phyloP scores from a whole-genome alignment of 2,113 vertebrate species.

The Bettongia penicillata region DNA sequence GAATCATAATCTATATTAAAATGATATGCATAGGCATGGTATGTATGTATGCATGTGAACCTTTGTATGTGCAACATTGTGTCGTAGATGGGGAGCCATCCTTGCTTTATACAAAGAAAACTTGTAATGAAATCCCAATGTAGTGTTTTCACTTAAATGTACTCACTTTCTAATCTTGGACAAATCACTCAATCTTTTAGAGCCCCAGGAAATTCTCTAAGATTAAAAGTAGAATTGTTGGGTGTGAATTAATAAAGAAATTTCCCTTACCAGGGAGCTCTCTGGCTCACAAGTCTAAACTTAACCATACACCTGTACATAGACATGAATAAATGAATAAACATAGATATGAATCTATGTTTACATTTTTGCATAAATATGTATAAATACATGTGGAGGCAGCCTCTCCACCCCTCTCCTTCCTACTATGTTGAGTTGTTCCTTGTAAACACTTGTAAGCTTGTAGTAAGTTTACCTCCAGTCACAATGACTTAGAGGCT shows the following conservation, averaged over 20 bases:
- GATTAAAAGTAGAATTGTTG: not conserved
- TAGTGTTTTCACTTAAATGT: not conserved
- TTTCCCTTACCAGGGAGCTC: not conserved
- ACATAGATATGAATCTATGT: not conserved
- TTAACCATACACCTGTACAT: not conserved
- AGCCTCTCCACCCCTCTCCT: not conserved
- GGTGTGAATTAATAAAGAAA: not conserved
- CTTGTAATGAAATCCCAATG: not conserved
- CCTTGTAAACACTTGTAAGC: not conserved
- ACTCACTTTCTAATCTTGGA: not conserved
- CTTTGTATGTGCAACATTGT: not conserved
- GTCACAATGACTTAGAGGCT: not conserved
- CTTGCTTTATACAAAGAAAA: not conserved
- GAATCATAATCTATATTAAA: not conserved
- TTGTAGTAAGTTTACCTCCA: not conserved
- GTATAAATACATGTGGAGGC: not conserved
- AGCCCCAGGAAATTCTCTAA: not conserved
- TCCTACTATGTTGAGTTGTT: not conserved
- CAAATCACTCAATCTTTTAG: not conserved
- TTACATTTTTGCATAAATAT: not conserved
- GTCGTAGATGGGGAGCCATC: not conserved
- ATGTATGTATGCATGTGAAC: not conserved
- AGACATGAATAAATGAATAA: not conserved
- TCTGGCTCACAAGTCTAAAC: not conserved
- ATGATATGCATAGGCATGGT: not conserved